Evolutionary conservation across 2,113 vertebrate genomes (phyloP), one percentile per base, ranked within the genome.

Genomic region (Coracopsis vasa): DNA sequence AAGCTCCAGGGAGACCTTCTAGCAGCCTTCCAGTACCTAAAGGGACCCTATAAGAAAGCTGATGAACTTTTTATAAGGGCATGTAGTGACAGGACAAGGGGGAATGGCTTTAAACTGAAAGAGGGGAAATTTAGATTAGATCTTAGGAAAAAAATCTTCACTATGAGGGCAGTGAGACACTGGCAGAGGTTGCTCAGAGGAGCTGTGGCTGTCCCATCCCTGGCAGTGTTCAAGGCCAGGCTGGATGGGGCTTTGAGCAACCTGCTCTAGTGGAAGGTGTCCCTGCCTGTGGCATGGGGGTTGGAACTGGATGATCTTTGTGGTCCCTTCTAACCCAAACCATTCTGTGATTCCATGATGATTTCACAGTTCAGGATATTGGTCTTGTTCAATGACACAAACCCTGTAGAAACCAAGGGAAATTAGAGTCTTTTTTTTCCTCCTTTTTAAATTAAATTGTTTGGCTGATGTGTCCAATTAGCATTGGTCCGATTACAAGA

Each of bases 391-490:
- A 79, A 11, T 83, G 78, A 39, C 58, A 77, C 80, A 47, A 42
- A n/a, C 41, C 66, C 42, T 42, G 27, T 65, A 44, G 29, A 94
- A 83, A 80, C 74, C 28, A 79, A 65, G 64, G 72, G 50, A 89
- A 96, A 95, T 74, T 25, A 41, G 21, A 54, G 24, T 16, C 7
- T 33, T 58, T 44, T 67, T 84, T 65, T 54, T 39, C 23, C 6
- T 15, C 28, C 50, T 53, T 64, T 85, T 86, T 48, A 75, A 88
- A 89, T 92, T 77, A 81, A 89, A 84, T 65, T 85, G 80, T 73
- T 86, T 71, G 21, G 27, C 73, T 54, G 51, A 84, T 92, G 73
- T 79, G 48, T 84, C 78, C 80, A 94, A 79, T 95, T 95, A 95
- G 71, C 65, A 50, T 41, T 24, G 16, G 81, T 92, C 87, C 93